Conservation (phyloP, 2,797 vertebrate genomes). For the Gallinago nigripennis region DNA sequence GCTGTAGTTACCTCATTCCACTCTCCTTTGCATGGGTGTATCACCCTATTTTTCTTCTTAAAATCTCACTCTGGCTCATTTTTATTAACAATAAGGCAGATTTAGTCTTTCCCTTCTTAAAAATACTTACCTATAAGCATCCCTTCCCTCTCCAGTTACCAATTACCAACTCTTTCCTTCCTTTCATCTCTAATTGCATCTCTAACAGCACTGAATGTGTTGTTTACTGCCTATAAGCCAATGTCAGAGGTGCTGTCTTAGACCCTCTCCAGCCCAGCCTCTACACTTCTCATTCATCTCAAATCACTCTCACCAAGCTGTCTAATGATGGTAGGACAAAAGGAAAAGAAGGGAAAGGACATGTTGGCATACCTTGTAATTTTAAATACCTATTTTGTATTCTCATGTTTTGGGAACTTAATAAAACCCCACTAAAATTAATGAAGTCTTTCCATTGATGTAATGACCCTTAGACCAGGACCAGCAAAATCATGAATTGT, state of each 20-base stretch:
- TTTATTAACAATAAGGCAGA: background rate
- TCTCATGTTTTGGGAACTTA: background rate
- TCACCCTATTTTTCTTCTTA: background rate
- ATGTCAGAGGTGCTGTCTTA: background rate
- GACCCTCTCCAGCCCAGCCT: background rate
- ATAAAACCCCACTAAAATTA: constrained; percentile 3
- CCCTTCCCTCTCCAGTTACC: background rate
- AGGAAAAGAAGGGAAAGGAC: background rate
- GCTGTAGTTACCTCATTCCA: background rate
- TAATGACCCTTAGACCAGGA: background rate
- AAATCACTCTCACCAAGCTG: background rate
- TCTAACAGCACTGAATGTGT: background rate
- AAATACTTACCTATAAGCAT: background rate
- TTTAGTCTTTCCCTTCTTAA: background rate
- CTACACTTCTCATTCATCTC: background rate
- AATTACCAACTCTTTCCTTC: background rate
- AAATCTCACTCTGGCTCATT: background rate
- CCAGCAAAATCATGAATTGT: background rate
- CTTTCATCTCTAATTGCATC: constrained; percentile 15
- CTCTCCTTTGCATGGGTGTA: background rate
- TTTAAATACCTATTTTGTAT: background rate
- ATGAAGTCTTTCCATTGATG: background rate
- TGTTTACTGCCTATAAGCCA: background rate
- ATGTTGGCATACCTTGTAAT: background rate
- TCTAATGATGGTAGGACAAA: background rate